Conservation (phyloP, 2,113 vertebrate species). For the Ceratotherium simum region DNA sequence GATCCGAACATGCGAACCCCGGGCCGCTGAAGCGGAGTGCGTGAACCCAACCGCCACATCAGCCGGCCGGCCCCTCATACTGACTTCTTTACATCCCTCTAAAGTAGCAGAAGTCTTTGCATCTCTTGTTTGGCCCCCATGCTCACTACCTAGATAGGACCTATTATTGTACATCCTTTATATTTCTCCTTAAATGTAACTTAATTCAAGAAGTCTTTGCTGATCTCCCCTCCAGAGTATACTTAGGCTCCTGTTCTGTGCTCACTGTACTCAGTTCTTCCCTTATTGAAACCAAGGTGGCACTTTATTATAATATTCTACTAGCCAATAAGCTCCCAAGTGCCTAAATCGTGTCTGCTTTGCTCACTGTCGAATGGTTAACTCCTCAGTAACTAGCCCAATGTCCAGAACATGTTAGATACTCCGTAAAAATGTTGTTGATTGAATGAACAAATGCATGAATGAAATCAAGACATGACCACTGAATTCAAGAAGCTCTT, state of each 20-base stretch:
- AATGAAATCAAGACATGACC: not conserved
- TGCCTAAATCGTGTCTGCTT: not conserved
- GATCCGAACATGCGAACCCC: too few relatives aligned
- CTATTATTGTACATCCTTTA: not conserved
- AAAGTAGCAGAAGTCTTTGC: not conserved
- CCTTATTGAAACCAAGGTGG: not conserved
- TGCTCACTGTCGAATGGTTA: not conserved
- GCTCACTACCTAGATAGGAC: not conserved
- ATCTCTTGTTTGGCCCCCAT: not conserved
- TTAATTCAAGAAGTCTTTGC: not conserved
- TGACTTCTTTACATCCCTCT: not conserved
- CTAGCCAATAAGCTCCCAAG: not conserved
- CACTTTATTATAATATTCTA: not conserved
- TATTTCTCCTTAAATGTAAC: not conserved
- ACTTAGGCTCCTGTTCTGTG: not conserved
- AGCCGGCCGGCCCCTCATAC: too few relatives aligned
- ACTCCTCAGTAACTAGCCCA: not conserved
- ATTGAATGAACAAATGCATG: not conserved
- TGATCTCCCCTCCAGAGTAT: not conserved
- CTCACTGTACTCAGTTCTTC: not conserved
- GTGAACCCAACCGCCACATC: too few relatives aligned
- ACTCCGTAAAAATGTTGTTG: not conserved
- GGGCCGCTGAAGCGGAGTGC: too few relatives aligned
- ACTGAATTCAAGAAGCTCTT: not conserved
- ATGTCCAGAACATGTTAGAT: not conserved